Evolutionary conservation across 2,113 vertebrate species (phyloP), one percentile per base, ranked within the genome.

Genomic region (Caranx ignobilis): DNA sequence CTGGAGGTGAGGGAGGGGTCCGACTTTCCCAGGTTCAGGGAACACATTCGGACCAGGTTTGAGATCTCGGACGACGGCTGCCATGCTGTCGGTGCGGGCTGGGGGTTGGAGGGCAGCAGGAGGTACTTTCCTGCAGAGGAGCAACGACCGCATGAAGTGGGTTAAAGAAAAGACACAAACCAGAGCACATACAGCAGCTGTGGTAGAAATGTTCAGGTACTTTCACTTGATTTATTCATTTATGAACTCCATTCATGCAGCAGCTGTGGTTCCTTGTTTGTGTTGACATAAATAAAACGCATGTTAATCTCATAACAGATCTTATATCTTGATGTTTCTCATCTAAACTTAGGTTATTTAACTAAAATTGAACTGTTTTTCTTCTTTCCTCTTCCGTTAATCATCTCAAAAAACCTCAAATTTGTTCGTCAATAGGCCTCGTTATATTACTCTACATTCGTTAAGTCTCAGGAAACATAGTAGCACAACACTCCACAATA

Each of bases 11-110:
- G 96, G 1, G 96, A 97, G 19, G 97, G 97, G 19, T 98, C 98
- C 0, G 97, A 99, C 87, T 99, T 97, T 4, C 98, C 98, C 0
- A 97, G 93, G 32, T 96, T 95, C 74, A 96, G 95, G 66, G 96
- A 97, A 62, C 93, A 93, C 96, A 99, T 97, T 52, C 97, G 97
- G 83, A 98, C 89, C 63, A 99, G 96, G 90, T 98, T 98, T 21
- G 97, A 97, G 1, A 90, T 94, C 81, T 99, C 97, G 0, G 91
- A 11, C 0, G 95, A 86, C 0, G 89, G 75, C 3, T 93, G 94
- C 93, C 69, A 82, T 8, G 70, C 26, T 6, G 80, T 19, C 12
- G 94, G 96, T 0, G 88, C 82, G 80, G 95, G 96, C 63, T 95
- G 96, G 4, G 90, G 68, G 61, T 82, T 89, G 2, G 86, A 73